Base-by-base conservation (phyloP, 2,888 invertebrate species). In the Erebia ligea region DNA sequence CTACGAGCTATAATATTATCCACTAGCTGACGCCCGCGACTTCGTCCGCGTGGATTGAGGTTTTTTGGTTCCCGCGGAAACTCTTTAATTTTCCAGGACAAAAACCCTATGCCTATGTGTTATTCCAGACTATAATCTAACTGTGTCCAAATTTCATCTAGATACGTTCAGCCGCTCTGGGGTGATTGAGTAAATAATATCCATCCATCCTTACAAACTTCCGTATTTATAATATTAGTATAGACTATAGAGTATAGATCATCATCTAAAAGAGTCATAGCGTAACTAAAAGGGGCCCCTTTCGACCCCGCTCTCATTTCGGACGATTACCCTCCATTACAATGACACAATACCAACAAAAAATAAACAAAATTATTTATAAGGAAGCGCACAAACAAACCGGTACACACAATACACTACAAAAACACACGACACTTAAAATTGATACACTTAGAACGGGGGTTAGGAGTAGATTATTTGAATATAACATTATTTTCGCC, bases 381-480 rank as follows among this genome's bases (percentile, higher is more conserved):
- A 40, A 56, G 61, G 19, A 69, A 62, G 45, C 42, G 15, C 25
- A 62, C 58, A 67, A 73, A 64, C 19, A 68, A 79, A 80, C 80
- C 77, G 73, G 80, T 79, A 64, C 64, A 45, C 66, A 77, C 76
- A 77, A 70, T 63, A 48, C 67, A 64, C 63, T 64, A 54, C 59
- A 40, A 62, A 45, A 62, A 62, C 19, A 21, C 71, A 64, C 63
- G 61, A 56, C 73, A 59, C 40, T 67, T 58, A 57, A 63, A 56
- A 58, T 58, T 63, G 48, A 67, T 59, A 67, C 50, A 67, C 67
- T 61, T 72, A 70, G 74, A 67, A 0, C 62, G 11, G 56, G 75
- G 74, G 74, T 76, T 75, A 69, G 66, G 65, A 80, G 83, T 86
- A 78, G 76, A 86, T 86, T 86, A 86, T 86, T 85, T 82, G 73